These are phyloP conservation scores for Nannoperca obscura DNA, from an alignment of 2,797 vertebrate genomes.

Conservation along the genomic window DNA sequence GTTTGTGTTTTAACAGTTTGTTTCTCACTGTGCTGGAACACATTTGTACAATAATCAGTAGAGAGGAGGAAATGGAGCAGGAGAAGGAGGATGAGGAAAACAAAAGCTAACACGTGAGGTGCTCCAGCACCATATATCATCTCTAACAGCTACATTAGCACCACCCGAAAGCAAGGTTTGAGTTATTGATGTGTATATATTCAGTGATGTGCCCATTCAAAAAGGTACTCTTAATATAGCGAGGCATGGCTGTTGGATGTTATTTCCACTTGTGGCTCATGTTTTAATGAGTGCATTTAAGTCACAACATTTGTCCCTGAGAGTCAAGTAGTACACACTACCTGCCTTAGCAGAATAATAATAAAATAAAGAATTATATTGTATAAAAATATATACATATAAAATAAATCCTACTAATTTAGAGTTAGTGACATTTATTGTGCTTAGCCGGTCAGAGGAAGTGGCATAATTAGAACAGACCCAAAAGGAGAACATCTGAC, in stretches of 20 bases:
- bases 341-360: not conserved
- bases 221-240: constrained; percentile 25
- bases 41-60: constrained; percentile 22
- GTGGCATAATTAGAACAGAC: constrained; percentile 24
- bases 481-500: constrained; percentile 53
- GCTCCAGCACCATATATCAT: not conserved
- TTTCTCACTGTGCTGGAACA: constrained; percentile 28
- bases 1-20: constrained; percentile 21
- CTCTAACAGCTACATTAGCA: not conserved
- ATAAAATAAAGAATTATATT: not conserved
- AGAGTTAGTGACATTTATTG: constrained; percentile 26
- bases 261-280: constrained; percentile 26
- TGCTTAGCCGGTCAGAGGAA: constrained; percentile 44
- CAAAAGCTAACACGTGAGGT: not conserved
- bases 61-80: constrained; percentile 17
- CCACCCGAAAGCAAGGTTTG: constrained; percentile 14
- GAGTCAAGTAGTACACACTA: not conserved
- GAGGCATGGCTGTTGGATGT: constrained; percentile 18
- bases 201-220: constrained; percentile 19
- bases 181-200: constrained; percentile 10
- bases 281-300: constrained; percentile 28
- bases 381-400: not conserved
- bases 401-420: constrained; percentile 3
- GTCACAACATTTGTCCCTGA: not conserved
- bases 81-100: not conserved